Conservation (phyloP, 2,888 invertebrate species). For the Dione juno region DNA sequence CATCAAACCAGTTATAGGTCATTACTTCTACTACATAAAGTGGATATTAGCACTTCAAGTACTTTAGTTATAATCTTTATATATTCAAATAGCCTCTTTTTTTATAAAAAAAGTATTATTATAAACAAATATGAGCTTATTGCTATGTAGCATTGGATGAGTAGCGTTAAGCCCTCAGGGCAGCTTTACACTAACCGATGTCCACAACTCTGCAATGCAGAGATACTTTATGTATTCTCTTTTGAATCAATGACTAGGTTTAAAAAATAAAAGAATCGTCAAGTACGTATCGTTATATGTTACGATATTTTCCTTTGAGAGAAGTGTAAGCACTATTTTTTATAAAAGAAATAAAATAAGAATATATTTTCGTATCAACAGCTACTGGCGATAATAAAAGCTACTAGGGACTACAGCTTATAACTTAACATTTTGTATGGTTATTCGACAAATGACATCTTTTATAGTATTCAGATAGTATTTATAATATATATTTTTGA, state of each 20-base stretch:
- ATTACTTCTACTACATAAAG: not conserved
- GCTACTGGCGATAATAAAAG: slow-evolving; percentile 11
- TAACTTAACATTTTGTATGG: not conserved
- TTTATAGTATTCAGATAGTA: not conserved
- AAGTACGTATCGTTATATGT: slow-evolving; percentile 19
- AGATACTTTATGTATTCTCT: slow-evolving; percentile 35
- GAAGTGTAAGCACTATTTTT: slow-evolving; percentile 1
- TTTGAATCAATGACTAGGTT: slow-evolving; percentile 32
- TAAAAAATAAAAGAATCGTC: slow-evolving; percentile 26
- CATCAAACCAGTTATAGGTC: not conserved
- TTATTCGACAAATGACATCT: not conserved
- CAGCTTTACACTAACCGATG: slow-evolving; percentile 26
- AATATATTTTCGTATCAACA: slow-evolving; percentile 6
- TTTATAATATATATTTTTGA: no score
- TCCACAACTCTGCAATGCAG: slow-evolving; percentile 33
- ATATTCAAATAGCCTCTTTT: no score
- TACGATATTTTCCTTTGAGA: slow-evolving; percentile 16
- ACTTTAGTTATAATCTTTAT: no score
- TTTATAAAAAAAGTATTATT: no score
- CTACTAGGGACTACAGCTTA: not conserved
- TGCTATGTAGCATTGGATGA: slow-evolving; percentile 8
- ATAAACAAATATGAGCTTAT: no score
- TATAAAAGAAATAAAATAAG: slow-evolving; percentile 13
- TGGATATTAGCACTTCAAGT: not conserved
- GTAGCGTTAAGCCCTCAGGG: slow-evolving; percentile 19